Conservation (phyloP, 2,888 invertebrate species). For the Mongoloraphidia duomilia region DNA sequence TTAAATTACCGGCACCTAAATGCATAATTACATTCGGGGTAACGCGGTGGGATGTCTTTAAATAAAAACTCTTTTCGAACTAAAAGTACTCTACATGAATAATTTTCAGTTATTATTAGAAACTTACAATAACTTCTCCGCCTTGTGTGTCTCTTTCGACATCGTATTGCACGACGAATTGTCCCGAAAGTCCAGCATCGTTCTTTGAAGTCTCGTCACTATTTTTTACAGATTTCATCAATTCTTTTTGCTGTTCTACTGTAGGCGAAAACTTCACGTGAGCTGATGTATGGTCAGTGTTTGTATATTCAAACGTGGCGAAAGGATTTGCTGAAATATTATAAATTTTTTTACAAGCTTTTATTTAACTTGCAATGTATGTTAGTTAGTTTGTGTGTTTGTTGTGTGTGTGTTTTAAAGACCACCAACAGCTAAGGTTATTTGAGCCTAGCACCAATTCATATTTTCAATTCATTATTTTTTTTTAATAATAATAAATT, state of each 20-base stretch:
- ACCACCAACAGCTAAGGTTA: too few relatives aligned
- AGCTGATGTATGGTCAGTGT: conserved; percentile 31
- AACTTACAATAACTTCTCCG: conserved; percentile 39
- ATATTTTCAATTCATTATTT: too few relatives aligned
- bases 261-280: conserved; percentile 45
- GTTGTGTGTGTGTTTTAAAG: too few relatives aligned
- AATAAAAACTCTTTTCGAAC: too few relatives aligned
- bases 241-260: conserved; percentile 39
- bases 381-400: too few relatives aligned
- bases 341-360: conserved; percentile 4
- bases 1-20: too few relatives aligned
- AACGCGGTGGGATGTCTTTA: too few relatives aligned
- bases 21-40: too few relatives aligned
- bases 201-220: conserved; percentile 20
- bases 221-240: conserved; percentile 30
- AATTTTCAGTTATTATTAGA: background rate
- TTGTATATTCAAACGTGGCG: conserved; percentile 26
- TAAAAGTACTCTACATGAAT: too few relatives aligned
- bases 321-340: conserved; percentile 30
- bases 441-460: too few relatives aligned
- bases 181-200: conserved; percentile 39
- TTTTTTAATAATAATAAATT: too few relatives aligned
- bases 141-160: conserved; percentile 41
- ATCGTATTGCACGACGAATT: conserved; percentile 58
- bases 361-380: too few relatives aligned